Base-by-base conservation (phyloP, 2,797 vertebrate genomes). In the Aplochiton taeniatus region DNA sequence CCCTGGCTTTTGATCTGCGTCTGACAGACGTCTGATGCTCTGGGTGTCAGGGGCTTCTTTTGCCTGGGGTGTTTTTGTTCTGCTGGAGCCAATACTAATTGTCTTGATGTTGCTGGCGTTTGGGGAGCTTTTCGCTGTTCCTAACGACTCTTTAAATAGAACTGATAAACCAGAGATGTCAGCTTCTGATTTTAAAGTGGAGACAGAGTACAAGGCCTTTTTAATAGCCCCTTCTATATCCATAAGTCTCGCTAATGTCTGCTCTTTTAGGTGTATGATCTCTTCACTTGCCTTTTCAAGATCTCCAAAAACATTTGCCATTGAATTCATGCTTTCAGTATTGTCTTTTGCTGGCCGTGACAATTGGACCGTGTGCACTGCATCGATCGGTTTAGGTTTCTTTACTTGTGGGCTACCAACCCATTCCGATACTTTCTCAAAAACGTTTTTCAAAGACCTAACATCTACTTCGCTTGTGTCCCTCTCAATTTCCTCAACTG, bases 171-270 rank as follows among this genome's bases (percentile, higher is more conserved):
- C 91, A 48, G 79, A 84, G 0, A 95, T 93, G 47, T 95, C 94
- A 4, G 94, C 90, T 55, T 98, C 96, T 1, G 95, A 95, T 81
- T 97, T 96, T 47, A 98, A 89, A 62, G 89, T 93, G 0, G 96
- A 98, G 62, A 98, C 93, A 0, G 96, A 97, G 78, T 85, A 95
- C 61, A 99, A 93, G 8, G 94, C 96, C 81, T 98, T 99, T 74
- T 89, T 96, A 59, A 99, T 95, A 5, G 96, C 89, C 53, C 94
- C 93, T 75, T 98, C 96, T 0, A 98, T 97, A 74, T 97, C 95
- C 72, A 94, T 68, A 42, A 99, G 92, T 82, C 92, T 94, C 47
- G 94, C 92, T 61, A 98, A 87, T 0, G 96, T 99, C 82, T 98
- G 96, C 71, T 98, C 95, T 83, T 97, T 98, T 68, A 99, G 87